Evolutionary conservation across 2,113 vertebrate species (phyloP), one percentile per base, ranked within the genome.

Genomic region (Elephas maximus): DNA sequence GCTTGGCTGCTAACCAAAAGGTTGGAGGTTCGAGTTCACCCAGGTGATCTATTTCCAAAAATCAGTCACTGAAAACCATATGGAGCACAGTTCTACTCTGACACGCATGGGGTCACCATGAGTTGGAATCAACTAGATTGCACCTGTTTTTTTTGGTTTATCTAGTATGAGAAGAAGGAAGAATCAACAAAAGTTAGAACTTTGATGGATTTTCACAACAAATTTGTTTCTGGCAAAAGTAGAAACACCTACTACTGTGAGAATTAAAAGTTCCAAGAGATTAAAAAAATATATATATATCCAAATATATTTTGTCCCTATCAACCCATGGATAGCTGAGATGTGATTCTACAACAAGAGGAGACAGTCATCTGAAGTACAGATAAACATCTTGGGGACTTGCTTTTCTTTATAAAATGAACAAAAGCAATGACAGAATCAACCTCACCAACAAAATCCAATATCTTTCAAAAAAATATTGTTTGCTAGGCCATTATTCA

Each of bases 381-480:
- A 21, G 37, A 6, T 21, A 45, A 6, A 5, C 76, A 53, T 24
- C 33, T 57, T 57, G 67, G 33, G 48, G 14, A 3, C 28, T 92
- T 60, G 15, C 18, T 74, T 93, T 91, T 78, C 90, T 69, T 94
- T 90, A 62, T 79, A 45, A 90, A 89, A 71, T 94, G 18, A 94
- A 37, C 6, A 80, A 81, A 91, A 83, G 11, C 23, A 85, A 53
- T 28, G 10, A 44, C 20, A 74, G 41, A 63, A 48, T 67, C 48
- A 91, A 57, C 2, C 62, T 83, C 78, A 67, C 6, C 18, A 91
- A 65, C 30, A 73, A 21, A 88, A 44, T 95, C 67, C 91, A 82
- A 21, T 91, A 28, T 28, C 57, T 51, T 94, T 83, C 7, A 82
- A 78, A 62, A 79, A 65, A 65, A 51, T 0, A 9, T 53, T 60